Conservation (phyloP, 1,140 invertebrate species). For the Trichonephila clavipes region DNA sequence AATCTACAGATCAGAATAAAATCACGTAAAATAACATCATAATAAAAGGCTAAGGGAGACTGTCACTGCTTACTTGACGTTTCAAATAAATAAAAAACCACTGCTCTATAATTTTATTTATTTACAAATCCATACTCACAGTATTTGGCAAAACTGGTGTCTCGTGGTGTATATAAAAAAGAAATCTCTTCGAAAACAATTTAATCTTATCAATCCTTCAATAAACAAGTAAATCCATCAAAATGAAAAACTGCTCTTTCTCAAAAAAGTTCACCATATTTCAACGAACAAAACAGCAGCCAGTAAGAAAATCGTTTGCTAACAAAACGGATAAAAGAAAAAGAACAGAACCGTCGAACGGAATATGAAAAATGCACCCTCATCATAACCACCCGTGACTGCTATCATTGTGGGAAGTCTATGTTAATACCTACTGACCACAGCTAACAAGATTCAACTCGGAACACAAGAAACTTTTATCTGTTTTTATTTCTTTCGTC, state of each 20-base stretch:
- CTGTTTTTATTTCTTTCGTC: neutral
- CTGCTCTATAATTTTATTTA: too few relatives aligned
- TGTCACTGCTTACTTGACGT: too few relatives aligned
- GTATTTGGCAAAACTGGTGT: too few relatives aligned
- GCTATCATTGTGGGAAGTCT: neutral
- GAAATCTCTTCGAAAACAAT: too few relatives aligned
- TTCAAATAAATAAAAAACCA: too few relatives aligned
- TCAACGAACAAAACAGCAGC: constrained; percentile 8
- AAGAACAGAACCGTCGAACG: neutral
- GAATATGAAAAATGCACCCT: neutral
- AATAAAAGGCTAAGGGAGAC: too few relatives aligned
- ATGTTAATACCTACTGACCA: neutral
- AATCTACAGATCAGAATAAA: too few relatives aligned
- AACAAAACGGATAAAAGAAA: constrained; percentile 11
- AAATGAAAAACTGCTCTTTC: neutral
- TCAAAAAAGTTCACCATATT: neutral
- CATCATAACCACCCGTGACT: neutral
- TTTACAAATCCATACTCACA: too few relatives aligned
- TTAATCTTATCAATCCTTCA: neutral
- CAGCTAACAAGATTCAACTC: constrained; percentile 42
- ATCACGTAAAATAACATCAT: too few relatives aligned
- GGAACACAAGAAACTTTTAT: neutral
- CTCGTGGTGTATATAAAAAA: too few relatives aligned
- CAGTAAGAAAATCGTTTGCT: neutral
- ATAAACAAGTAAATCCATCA: neutral